Base-by-base conservation (phyloP, 2,797 vertebrate species). In the Hyperoplus lanceolatus region DNA sequence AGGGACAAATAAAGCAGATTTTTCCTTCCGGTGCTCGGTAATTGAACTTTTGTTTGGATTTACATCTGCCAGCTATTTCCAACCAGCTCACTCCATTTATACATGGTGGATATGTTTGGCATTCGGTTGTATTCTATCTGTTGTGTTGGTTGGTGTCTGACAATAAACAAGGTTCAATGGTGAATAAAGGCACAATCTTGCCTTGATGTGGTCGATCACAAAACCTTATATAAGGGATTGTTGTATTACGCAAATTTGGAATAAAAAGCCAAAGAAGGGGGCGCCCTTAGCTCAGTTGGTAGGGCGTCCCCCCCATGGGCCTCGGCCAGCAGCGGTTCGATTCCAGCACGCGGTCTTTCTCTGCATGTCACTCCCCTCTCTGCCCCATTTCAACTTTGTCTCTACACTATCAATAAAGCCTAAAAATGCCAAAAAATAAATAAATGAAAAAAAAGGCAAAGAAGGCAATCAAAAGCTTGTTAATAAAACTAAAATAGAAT, bases 11-110 rank as follows among this genome's bases (percentile, higher is more conserved):
- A 16, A 0, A 68, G 50, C 13, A 61, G 29, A 67, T 70, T 81
- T 69, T 62, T 49, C 15, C 42, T 69, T 66, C 48, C 65, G 68
- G 16, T 13, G 61, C 49, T 75, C 49, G 38, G 49, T 49, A n/a
- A 70, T 29, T 76, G 62, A 73, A 71, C 76, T 57, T 69, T 14
- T 77, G 70, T 75, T 78, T 38, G 69, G n/a, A 50, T 42, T 70
- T 48, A 72, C 4, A 3, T 80, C 48, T 64, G 70, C 65, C 67
- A 60, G 36, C 50, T 7, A 48, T 38, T 55, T 51, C 8, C 63
- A 74, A 54, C 49, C 42, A 60, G 38, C 16, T 75, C 51, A 58
- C 41, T 78, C 14, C 70, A 36, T 63, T 63, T n/a, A 49, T 14
- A 71, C 38, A 55, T 66, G 43, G 51, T 15, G 18, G 38, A 18